phyloP scores from a whole-genome alignment of 2,888 invertebrate genomes.

The Margaritifera margaritifera region DNA sequence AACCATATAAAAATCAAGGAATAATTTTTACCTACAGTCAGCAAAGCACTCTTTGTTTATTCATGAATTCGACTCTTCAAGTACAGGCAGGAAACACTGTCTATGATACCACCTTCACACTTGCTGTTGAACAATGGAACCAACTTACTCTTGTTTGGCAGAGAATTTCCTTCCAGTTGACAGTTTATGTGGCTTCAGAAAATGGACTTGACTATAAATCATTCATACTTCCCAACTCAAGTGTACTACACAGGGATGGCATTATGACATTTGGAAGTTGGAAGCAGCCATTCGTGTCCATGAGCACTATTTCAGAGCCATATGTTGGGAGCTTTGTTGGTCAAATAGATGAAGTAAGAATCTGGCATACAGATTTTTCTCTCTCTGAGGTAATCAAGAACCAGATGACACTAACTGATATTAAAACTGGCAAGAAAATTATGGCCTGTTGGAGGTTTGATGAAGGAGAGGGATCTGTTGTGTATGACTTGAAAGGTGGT shows the following conservation, averaged over 20 bases:
- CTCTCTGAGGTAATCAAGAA: slow-evolving; percentile 19
- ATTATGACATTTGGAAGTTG: slow-evolving; percentile 23
- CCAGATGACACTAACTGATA: slow-evolving; percentile 5
- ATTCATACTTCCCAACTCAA: not conserved
- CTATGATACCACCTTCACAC: slow-evolving; percentile 31
- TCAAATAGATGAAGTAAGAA: slow-evolving; percentile 39
- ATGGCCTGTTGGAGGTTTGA: slow-evolving; percentile 39
- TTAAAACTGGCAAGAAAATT: slow-evolving; percentile 4
- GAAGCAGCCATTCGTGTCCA: slow-evolving; percentile 1
- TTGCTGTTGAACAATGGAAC: slow-evolving; percentile 39
- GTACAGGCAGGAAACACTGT: slow-evolving; percentile 13
- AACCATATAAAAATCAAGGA: slow-evolving; percentile 21
- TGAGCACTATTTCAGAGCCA: not conserved
- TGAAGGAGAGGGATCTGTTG: slow-evolving; percentile 31
- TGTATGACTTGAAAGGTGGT: slow-evolving; percentile 13
- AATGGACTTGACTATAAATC: not conserved
- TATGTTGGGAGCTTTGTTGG: slow-evolving; percentile 17
- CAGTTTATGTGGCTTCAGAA: slow-evolving; percentile 8
- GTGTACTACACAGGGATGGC: slow-evolving; percentile 9
- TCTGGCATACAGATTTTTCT: slow-evolving; percentile 35
- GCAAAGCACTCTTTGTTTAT: too few species aligned
- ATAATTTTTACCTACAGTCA: slow-evolving; percentile 24
- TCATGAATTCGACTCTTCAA: slow-evolving; percentile 2
- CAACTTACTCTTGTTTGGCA: slow-evolving; percentile 39
- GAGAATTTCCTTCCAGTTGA: slow-evolving; percentile 7